phyloP scores from a whole-genome alignment of 2,888 invertebrate species.

The Campoletis raptor region DNA sequence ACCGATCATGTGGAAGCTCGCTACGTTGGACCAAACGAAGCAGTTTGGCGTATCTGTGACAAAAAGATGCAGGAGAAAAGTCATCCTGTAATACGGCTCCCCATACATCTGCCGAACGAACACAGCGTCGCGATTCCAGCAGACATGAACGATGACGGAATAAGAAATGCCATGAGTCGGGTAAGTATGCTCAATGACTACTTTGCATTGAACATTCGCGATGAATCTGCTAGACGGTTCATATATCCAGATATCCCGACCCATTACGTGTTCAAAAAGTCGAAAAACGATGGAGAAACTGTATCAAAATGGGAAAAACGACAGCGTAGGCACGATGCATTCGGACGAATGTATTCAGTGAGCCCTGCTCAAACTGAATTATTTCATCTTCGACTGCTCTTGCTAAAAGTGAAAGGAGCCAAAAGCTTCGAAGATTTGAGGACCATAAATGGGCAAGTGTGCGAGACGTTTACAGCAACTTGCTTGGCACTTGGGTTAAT shows the following conservation, averaged over 20 bases:
- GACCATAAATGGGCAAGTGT: constrained; percentile 73
- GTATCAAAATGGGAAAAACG: too few species aligned
- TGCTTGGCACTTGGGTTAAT: constrained; percentile 75
- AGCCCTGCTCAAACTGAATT: constrained; percentile 74
- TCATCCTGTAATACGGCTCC: constrained; percentile 42
- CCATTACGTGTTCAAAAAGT: constrained; percentile 57
- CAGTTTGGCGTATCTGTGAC: constrained; percentile 33
- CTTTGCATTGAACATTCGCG: constrained; percentile 45
- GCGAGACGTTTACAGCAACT: constrained; percentile 75
- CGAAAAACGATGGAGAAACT: neutral
- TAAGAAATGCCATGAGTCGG: constrained; percentile 41
- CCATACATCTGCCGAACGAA: constrained; percentile 15
- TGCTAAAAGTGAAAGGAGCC: constrained; percentile 75
- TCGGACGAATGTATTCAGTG: constrained; percentile 76
- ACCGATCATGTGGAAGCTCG: constrained; percentile 60
- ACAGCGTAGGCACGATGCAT: constrained; percentile 34
- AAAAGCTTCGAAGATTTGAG: constrained; percentile 75
- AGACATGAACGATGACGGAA: constrained; percentile 36
- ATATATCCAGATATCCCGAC: constrained; percentile 52
- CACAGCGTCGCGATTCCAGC: constrained; percentile 30
- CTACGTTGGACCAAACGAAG: constrained; percentile 62
- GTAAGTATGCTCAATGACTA: constrained; percentile 46
- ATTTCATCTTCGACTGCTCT: constrained; percentile 75
- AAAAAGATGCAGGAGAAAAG: constrained; percentile 44
- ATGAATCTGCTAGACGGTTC: constrained; percentile 40